Conservation (phyloP, 2,888 invertebrate species). For the Altica lythri region DNA sequence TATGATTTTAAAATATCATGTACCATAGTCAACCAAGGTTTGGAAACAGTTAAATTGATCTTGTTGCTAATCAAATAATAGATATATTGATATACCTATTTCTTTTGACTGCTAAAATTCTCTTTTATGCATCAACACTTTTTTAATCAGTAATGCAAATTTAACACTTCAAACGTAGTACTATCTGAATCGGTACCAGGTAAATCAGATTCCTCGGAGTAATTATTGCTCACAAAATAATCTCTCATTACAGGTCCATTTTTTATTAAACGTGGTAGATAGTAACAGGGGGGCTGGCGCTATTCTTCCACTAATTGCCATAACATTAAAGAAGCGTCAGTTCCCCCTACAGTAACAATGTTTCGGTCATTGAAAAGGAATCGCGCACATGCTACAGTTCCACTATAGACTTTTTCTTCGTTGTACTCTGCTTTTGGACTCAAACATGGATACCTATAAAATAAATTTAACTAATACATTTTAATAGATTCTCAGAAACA, state of each 20-base stretch:
- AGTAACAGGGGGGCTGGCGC: conserved; percentile 50
- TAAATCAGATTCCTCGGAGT: conserved; percentile 43
- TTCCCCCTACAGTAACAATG: conserved; percentile 83
- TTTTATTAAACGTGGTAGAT: conserved; percentile 30
- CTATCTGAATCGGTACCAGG: conserved; percentile 50
- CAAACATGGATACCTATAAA: conserved; percentile 81
- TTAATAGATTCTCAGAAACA: not conserved
- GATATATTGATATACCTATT: not conserved
- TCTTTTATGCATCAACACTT: no score
- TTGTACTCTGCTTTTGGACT: conserved; percentile 86
- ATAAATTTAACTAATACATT: conserved; percentile 8
- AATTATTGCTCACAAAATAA: not conserved
- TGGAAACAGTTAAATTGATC: no score
- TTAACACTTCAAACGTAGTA: conserved; percentile 53
- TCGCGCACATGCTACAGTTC: conserved; percentile 76
- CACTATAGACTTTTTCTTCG: conserved; percentile 86
- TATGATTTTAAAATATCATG: no score
- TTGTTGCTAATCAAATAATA: no score
- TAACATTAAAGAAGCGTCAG: conserved; percentile 87
- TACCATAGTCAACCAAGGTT: no score
- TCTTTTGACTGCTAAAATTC: not conserved
- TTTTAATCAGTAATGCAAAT: conserved; percentile 45
- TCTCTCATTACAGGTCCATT: conserved; percentile 16
- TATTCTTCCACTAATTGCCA: conserved; percentile 88
- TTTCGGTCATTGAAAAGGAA: conserved; percentile 88